These are phyloP conservation scores for Silurus asotus DNA, from an alignment of 2,113 vertebrate genomes.

Conservation along the genomic window DNA sequence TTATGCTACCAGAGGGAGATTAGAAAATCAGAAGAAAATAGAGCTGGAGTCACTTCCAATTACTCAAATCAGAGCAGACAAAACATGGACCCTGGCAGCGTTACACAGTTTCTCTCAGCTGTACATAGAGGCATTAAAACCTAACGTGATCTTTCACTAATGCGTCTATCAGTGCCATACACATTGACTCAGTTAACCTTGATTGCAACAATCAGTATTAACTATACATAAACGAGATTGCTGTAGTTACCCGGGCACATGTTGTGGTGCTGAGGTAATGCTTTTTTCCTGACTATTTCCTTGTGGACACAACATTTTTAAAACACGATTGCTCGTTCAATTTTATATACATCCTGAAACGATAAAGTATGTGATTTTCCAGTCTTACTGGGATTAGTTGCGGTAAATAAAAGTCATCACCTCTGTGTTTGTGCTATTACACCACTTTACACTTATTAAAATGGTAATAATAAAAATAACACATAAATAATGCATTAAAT, in stretches of 20 bases:
- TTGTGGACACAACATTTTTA: neutral
- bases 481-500: neutral
- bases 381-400: neutral
- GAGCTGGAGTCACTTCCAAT: conserved; percentile 68
- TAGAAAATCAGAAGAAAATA: conserved; percentile 46
- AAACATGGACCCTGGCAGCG: conserved; percentile 60
- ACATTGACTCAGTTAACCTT: conserved; percentile 22
- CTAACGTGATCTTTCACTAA: conserved; percentile 24
- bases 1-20: neutral
- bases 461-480: neutral
- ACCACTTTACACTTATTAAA: neutral
- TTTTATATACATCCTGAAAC: neutral
- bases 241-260: conserved; percentile 3
- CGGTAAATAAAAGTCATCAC: neutral
- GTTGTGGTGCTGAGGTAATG: conserved; percentile 23
- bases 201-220: conserved; percentile 33
- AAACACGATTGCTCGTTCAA: neutral
- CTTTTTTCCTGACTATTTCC: neutral
- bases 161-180: neutral
- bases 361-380: neutral
- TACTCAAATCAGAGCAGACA: conserved; percentile 64
- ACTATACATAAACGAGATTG: conserved; percentile 28
- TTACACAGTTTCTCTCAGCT: conserved; percentile 37
- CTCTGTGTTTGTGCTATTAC: neutral
- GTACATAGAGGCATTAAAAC: conserved; percentile 47